A percentile compares a stretch with the other conserved stretches of the same genome.
Conservation (phyloP, 2,888 invertebrate genomes). For the Chrysomela aeneicollis region DNA sequence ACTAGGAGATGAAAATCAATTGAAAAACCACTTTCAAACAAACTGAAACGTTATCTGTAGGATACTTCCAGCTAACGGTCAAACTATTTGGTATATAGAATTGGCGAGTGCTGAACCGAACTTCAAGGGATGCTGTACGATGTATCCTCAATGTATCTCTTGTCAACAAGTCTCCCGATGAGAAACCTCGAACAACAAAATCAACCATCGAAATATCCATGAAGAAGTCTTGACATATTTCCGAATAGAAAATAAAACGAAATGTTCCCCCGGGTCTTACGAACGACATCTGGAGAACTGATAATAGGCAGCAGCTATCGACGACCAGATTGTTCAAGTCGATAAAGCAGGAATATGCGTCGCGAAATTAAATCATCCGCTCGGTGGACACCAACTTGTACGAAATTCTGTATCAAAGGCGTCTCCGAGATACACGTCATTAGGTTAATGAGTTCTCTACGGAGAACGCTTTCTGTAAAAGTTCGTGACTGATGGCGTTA, state of each 20-base stretch:
- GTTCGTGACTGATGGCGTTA: conserved; percentile 33
- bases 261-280: conserved; percentile 53
- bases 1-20: no score
- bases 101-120: no score
- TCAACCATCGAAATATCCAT: background rate
- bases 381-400: conserved; percentile 54
- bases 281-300: conserved; percentile 53
- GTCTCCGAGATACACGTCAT: conserved; percentile 53
- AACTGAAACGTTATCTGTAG: no score
- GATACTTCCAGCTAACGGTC: no score
- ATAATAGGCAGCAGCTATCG: conserved; percentile 52
- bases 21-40: no score
- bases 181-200: no score
- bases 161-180: no score
- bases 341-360: conserved; percentile 55
- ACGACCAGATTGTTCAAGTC: conserved; percentile 52
- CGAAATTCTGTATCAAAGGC: conserved; percentile 54
- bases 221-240: conserved; percentile 46
- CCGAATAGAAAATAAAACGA: conserved; percentile 53
- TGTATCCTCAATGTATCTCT: no score
- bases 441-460: conserved; percentile 57
- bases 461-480: conserved; percentile 36
- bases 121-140: no score
- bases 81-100: no score
- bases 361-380: conserved; percentile 57